Conservation (phyloP, 2,888 invertebrate species). For the Latheticus oryzae region DNA sequence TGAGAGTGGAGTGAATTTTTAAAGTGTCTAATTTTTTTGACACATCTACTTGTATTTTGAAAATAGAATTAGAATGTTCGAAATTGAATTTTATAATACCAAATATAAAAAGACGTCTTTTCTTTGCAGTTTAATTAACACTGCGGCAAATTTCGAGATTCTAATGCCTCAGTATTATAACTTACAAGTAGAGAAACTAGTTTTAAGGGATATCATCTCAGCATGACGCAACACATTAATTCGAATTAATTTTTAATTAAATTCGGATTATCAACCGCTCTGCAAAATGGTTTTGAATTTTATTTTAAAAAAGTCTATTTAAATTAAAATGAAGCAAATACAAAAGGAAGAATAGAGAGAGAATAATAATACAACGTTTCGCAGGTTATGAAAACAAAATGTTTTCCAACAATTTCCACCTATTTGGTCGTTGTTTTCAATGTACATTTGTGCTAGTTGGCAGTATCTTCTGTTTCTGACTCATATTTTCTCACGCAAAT, state of each 20-base stretch:
- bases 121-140: slow-evolving; percentile 31
- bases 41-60: slow-evolving; percentile 2
- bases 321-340: slow-evolving; percentile 22
- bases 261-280: slow-evolving; percentile 20
- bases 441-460: slow-evolving; percentile 9
- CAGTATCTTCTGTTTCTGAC: slow-evolving; percentile 2
- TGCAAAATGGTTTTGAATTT: slow-evolving; percentile 4
- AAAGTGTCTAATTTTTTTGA: too few relatives aligned
- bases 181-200: slow-evolving; percentile 28
- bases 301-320: slow-evolving; percentile 20
- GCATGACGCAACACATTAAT: slow-evolving; percentile 24
- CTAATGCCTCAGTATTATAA: slow-evolving; percentile 20
- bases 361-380: slow-evolving; percentile 10
- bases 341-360: slow-evolving; percentile 1
- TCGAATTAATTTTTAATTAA: slow-evolving; percentile 33
- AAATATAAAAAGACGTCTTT: slow-evolving; percentile 11
- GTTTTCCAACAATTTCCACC: slow-evolving; percentile 17
- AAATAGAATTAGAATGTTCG: neutral
- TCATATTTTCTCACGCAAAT: slow-evolving; percentile 7
- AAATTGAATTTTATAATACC: neutral
- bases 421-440: slow-evolving; percentile 10
- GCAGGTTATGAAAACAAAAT: slow-evolving; percentile 9
- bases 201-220: slow-evolving; percentile 27
- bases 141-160: slow-evolving; percentile 32
- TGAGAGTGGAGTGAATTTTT: neutral